A percentile compares a stretch with the other conserved stretches of the same genome.
phyloP scores from a whole-genome alignment of 1,140 invertebrate genomes.

The Idris sp. region DNA sequence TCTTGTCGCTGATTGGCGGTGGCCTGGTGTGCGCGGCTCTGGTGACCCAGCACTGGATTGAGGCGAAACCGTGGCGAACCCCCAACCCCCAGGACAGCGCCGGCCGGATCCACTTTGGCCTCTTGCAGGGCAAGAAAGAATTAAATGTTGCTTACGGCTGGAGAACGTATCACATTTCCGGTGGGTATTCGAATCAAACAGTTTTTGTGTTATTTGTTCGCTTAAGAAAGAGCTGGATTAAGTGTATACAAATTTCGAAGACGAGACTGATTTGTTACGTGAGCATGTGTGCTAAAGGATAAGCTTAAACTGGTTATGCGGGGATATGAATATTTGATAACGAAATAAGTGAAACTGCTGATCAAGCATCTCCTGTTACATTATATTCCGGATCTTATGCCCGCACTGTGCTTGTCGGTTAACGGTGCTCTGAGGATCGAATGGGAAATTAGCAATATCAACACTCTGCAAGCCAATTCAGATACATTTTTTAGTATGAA shows the following conservation, averaged over 20 bases:
- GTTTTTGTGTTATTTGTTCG: too few relatives aligned
- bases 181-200: too few relatives aligned
- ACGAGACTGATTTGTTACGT: slow-evolving; percentile 25
- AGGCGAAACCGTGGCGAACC: slow-evolving; percentile 84
- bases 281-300: slow-evolving; percentile 22
- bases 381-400: slow-evolving; percentile 5
- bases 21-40: slow-evolving; percentile 89
- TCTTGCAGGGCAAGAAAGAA: slow-evolving; percentile 90
- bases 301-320: slow-evolving; percentile 32
- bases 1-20: slow-evolving; percentile 89
- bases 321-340: slow-evolving; percentile 34
- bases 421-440: slow-evolving; percentile 13
- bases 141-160: slow-evolving; percentile 90
- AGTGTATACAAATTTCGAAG: background rate
- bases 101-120: slow-evolving; percentile 88
- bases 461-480: too few relatives aligned
- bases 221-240: too few relatives aligned
- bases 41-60: slow-evolving; percentile 93
- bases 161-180: slow-evolving; percentile 85
- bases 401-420: slow-evolving; percentile 12
- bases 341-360: slow-evolving; percentile 39
- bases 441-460: slow-evolving; percentile 22
- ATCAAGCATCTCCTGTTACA: slow-evolving; percentile 26
- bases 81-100: slow-evolving; percentile 84
- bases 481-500: slow-evolving; percentile 19